Conservation (phyloP, 1,140 invertebrate genomes). For the Augochlora pura region DNA sequence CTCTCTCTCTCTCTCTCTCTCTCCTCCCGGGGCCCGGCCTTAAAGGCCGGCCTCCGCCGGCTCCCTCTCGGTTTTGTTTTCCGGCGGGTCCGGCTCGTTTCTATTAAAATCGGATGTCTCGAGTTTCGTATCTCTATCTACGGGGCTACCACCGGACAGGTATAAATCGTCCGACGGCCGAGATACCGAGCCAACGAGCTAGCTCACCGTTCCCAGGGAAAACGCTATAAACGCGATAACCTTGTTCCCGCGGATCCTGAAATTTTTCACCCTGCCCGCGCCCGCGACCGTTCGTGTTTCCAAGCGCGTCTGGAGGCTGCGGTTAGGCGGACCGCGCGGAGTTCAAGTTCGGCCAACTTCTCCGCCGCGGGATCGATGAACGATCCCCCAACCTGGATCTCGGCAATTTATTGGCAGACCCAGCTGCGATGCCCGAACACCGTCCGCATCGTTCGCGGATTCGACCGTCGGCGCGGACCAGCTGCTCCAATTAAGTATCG, state of each 20-base stretch:
- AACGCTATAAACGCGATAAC: not conserved
- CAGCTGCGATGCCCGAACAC: too few species aligned
- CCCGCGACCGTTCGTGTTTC: not conserved
- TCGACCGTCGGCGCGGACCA: too few species aligned
- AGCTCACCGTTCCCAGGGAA: not conserved
- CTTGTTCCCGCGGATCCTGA: not conserved
- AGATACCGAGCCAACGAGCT: not conserved
- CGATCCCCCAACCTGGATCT: too few species aligned
- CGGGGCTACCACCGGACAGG: constrained; percentile 3
- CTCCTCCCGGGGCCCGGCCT: too few species aligned
- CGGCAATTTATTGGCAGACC: too few species aligned
- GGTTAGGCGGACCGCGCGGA: not conserved
- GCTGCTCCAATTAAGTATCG: too few species aligned
- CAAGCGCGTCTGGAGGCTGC: too few species aligned
- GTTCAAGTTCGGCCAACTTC: not conserved
- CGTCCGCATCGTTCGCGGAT: too few species aligned
- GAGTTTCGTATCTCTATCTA: constrained; percentile 27
- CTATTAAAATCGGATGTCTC: constrained; percentile 36
- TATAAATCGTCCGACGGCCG: constrained; percentile 20
- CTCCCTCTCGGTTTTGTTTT: constrained; percentile 8
- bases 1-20: too few species aligned
- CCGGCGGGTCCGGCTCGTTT: not conserved
- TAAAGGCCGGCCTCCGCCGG: not conserved
- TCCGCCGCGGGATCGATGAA: too few species aligned
- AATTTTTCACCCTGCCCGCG: not conserved